phyloP scores from a whole-genome alignment of 1,140 invertebrate species.

The Uloborus diversus region DNA sequence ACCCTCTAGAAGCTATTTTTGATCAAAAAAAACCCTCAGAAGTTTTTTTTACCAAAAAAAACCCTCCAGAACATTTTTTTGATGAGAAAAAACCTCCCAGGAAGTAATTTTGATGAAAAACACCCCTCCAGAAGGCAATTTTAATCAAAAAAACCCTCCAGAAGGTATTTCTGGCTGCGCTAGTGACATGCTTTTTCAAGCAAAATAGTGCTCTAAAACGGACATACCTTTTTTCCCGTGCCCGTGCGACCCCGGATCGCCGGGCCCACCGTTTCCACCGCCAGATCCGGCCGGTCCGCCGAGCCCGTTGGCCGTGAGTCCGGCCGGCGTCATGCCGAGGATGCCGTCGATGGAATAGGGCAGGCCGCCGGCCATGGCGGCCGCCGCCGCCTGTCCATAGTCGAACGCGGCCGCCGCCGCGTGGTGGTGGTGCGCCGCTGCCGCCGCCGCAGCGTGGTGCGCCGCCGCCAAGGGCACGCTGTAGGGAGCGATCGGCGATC shows the following conservation, averaged over 20 bases:
- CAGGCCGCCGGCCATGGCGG: conserved; percentile 33
- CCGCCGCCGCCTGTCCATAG: conserved; percentile 23
- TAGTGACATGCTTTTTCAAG: too few species aligned
- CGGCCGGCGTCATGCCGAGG: conserved; percentile 55
- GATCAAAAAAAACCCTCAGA: too few species aligned
- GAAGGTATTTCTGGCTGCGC: too few species aligned
- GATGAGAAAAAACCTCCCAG: too few species aligned
- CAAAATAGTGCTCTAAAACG: not conserved
- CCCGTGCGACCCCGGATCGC: conserved; percentile 2
- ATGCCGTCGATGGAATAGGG: conserved; percentile 57
- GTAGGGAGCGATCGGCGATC: conserved; percentile 58
- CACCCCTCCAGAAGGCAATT: too few species aligned
- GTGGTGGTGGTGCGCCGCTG: conserved; percentile 12
- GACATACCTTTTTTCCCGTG: conserved; percentile 45
- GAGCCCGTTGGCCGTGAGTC: conserved; percentile 16
- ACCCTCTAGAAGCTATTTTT: too few species aligned
- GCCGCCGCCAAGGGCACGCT: conserved; percentile 41
- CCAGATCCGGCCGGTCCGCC: conserved; percentile 2
- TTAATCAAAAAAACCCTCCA: too few species aligned
- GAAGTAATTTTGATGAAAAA: too few species aligned
- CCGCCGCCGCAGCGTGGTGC: conserved; percentile 23
- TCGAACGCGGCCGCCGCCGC: conserved; percentile 2
- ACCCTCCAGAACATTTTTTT: too few species aligned
- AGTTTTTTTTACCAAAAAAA: too few species aligned
- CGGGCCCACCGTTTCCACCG: not conserved